Base-by-base conservation (phyloP, 2,888 invertebrate genomes). In the Drosophila picticornis region DNA sequence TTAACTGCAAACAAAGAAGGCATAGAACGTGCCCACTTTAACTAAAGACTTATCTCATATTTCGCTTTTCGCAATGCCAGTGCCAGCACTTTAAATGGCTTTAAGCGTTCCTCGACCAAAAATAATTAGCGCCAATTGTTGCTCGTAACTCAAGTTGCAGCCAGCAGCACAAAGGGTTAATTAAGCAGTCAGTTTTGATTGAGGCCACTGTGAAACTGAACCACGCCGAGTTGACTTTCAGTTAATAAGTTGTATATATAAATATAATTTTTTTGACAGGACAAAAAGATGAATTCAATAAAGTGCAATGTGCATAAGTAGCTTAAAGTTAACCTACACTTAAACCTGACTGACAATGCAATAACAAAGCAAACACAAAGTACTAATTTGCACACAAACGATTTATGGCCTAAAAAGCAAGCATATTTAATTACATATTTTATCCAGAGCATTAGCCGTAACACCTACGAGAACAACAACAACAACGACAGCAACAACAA, bases 341-440 rank as follows among this genome's bases (percentile, higher is more conserved):
- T 38, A 60, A 63, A 34, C 27, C 62, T 60, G 27, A 25, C 36
- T 11, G 34, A 58, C 43, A 73, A 51, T 52, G 29, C 56, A 56
- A 48, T 29, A 31, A 34, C 46, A 40, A 10, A 32, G n/a, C 11
- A 29, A 66, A 32, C 56, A 65, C 57, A 69, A 79, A 79, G 62
- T 69, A 66, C 52, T 57, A 43, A 36, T 46, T 25, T 19, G 32
- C 36, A 19, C 73, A 67, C 58, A 76, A 73, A 69, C 88, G 75
- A 88, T 88, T 88, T 84, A 83, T 83, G 60, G 60, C 69, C 63
- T 4, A 19, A 65, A 46, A 55, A 70, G 65, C 66, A 71, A 69
- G 63, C 65, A 73, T 75, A 77, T 77, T 73, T 88, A 88, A 88
- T 85, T 88, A 84, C 75, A 81, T 85, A 86, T 88, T 84, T 88